Percentiles rank a stretch among this genome's conserved stretches.
Conservation (phyloP, 2,888 invertebrate species). For the Tineola bisselliella region DNA sequence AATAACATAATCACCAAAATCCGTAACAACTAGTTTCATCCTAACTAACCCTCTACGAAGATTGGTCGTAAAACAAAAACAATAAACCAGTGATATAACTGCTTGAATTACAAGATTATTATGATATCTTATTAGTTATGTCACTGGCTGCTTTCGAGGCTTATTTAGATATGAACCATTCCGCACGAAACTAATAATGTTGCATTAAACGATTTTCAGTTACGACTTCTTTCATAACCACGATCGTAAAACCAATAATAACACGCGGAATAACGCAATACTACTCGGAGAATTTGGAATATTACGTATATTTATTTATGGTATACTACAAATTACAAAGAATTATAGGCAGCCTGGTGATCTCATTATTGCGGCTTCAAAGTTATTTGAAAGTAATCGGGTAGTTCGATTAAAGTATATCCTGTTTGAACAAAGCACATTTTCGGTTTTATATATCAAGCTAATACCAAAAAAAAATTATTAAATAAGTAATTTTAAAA, state of each 20-base stretch:
- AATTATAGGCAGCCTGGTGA: too few relatives aligned
- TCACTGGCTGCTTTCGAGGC: not conserved
- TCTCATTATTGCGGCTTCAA: too few relatives aligned
- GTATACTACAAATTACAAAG: too few relatives aligned
- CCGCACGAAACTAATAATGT: constrained; percentile 1
- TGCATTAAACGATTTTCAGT: constrained; percentile 11
- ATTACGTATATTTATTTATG: too few relatives aligned
- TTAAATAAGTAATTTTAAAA: not conserved
- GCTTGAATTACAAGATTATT: constrained; percentile 3
- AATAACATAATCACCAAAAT: constrained; percentile 16
- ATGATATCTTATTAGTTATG: constrained; percentile 11
- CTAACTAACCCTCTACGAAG: constrained; percentile 19
- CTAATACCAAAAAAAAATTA: too few relatives aligned
- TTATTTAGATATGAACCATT: not conserved
- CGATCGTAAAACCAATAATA: not conserved
- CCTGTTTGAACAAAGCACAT: too few relatives aligned
- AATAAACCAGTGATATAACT: constrained; percentile 21
- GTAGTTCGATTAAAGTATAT: too few relatives aligned
- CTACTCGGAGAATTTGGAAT: too few relatives aligned
- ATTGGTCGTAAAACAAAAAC: constrained; percentile 21
- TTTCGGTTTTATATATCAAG: too few relatives aligned
- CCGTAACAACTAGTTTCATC: constrained; percentile 17
- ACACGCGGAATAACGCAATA: too few relatives aligned
- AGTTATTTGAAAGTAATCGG: too few relatives aligned
- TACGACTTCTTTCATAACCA: constrained; percentile 6